Evolutionary conservation across 2,113 vertebrate species (phyloP), one percentile per base, ranked within the genome.

Genomic region (Solenodon paradoxus): DNA sequence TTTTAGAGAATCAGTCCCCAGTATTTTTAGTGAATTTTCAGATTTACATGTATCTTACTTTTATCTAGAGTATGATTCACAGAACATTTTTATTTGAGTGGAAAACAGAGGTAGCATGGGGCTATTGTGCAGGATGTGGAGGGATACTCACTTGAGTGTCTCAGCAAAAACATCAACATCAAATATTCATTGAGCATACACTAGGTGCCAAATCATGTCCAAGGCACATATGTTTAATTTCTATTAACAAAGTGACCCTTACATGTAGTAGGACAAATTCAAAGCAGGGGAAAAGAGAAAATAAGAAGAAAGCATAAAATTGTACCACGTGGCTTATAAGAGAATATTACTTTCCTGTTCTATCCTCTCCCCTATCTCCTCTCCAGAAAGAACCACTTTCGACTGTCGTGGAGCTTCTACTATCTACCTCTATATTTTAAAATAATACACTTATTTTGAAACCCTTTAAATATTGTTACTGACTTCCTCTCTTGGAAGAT

Each of bases 181-280:
- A 30, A 45, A 4, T 83, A 55, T 77, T 53, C 59, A 66, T 5
- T 66, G 45, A 96, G 49, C 53, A 92, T 68, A 49, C 8, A 61
- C 35, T 38, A 24, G 6, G 26, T 38, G 42, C 32, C 55, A 42
- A 78, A 71, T 49, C 24, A 66, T 68, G 35, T 42, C 78, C 12
- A 19, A 66, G 66, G 22, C 20, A 93, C 77, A 30, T 69, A 84
- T 80, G 69, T 80, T 94, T 90, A 51, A 64, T 85, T 88, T 90
- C 78, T 64, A 72, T 57, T 64, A 75, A 45, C 47, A 74, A 88
- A 77, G 63, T 30, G 17, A 88, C 92, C 9, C 32, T 77, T 95
- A 49, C 45, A 40, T 9, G 22, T 16, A 59, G 24, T 69, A 40
- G 42, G 68, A 69, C n/a, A 38, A 88, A 57, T 38, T 69, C 49